Evolutionary conservation across 2,113 vertebrate species (phyloP), one percentile per base, ranked within the genome.

Genomic region (Ciconia stormi): DNA sequence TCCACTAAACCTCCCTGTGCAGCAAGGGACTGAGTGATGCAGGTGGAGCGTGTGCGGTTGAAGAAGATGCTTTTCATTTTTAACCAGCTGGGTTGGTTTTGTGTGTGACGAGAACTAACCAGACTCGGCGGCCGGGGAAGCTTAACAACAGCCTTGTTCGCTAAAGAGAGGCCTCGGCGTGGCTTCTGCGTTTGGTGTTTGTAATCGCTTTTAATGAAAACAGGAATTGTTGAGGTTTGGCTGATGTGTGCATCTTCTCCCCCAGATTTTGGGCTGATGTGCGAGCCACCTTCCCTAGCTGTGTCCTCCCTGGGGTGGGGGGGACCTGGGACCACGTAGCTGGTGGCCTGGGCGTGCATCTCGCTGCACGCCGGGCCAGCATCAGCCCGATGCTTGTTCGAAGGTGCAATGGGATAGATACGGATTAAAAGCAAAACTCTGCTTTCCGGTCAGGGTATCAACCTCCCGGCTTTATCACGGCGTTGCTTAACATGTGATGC

Each of bases 51-150:
- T 36, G 85, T 81, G 90, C 0, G 1, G 58, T 32, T 38, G 95
- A 32, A 65, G 84, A 26, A 61, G 53, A 36, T 3, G 95, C 95
- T 97, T 92, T 70, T 58, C 59, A 52, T 4, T 81, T 78, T 96
- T 98, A 98, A 98, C 98, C 25, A 27, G 80, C 95, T 95, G 93
- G 89, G 91, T 93, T 92, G 91, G 62, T 95, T 44, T 97, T 91
- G 92, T 74, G 97, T 95, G 97, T 95, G 97, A 92, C 46, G 67
- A 96, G 96, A 88, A 97, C 98, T 98, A 98, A 98, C 97, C 81
- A 27, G 80, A 16, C 55, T 44, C 85, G 30, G 63, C 16, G 36
- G 34, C 76, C n/a, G 71, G 87, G 58, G 67, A 23, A 87, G 76
- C 72, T 50, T 93, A 91, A 90, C 29, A 61, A 56, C 61, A 20